Evolutionary conservation across 1,140 invertebrate genomes (phyloP).

Genomic region (Eurosta solidaginis): DNA sequence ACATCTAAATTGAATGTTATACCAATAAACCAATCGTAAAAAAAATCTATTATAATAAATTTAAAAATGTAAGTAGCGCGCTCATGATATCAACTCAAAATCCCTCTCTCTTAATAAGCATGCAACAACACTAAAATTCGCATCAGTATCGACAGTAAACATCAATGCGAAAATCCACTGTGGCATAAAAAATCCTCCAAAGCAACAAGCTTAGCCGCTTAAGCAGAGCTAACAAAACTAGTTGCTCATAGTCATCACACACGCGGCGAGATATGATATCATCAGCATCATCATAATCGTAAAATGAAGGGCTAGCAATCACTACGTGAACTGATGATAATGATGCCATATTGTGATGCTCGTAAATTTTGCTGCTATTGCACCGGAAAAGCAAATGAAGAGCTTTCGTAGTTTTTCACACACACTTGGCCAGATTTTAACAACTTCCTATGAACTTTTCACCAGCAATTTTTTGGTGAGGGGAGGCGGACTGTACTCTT

Average conservation of each 20-base stretch:
- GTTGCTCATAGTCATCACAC: constrained; percentile 34
- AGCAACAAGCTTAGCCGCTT: neutral
- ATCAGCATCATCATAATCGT: constrained; percentile 47
- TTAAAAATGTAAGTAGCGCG: neutral
- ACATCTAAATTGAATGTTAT: neutral
- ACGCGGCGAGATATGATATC: constrained; percentile 32
- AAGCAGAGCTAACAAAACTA: constrained; percentile 20
- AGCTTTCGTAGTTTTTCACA: constrained; percentile 34
- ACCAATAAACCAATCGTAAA: constrained; percentile 27
- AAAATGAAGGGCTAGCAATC: constrained; percentile 38
- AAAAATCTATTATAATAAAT: constrained; percentile 26
- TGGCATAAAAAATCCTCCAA: constrained; percentile 3
- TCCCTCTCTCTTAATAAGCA: neutral
- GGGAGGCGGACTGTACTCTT: neutral
- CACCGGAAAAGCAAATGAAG: constrained; percentile 33
- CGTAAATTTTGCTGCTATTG: constrained; percentile 1
- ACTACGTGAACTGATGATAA: neutral
- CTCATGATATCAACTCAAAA: neutral
- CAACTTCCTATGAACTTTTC: constrained; percentile 24
- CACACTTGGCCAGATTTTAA: constrained; percentile 32
- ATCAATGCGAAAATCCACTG: constrained; percentile 1
- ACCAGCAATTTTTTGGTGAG: neutral
- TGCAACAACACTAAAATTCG: constrained; percentile 22
- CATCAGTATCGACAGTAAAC: constrained; percentile 9
- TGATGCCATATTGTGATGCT: neutral